Conservation (phyloP, 2,888 invertebrate species). For the Nymphalis urticae region DNA sequence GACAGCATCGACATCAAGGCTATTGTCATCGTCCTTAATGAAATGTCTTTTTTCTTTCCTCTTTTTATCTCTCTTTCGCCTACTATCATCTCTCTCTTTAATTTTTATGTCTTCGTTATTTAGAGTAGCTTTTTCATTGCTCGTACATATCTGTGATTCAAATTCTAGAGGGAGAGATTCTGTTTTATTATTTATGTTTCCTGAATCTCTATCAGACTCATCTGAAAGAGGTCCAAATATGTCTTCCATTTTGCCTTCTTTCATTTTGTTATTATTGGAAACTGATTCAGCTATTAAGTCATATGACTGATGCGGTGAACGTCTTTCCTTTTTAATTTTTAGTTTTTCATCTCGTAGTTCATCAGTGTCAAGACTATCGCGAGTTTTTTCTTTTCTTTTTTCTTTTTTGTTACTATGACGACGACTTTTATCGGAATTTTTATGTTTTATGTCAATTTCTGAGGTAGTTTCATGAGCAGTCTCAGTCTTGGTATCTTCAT, state of each 20-base stretch:
- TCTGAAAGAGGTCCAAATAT: slow-evolving; percentile 94
- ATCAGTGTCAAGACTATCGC: slow-evolving; percentile 75
- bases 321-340: slow-evolving; percentile 83
- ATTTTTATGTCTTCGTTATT: slow-evolving; percentile 56
- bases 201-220: slow-evolving; percentile 78
- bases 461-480: slow-evolving; percentile 51
- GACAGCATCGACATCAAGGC: slow-evolving; percentile 90
- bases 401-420: slow-evolving; percentile 82
- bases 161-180: slow-evolving; percentile 55
- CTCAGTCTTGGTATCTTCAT: slow-evolving; percentile 77
- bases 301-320: slow-evolving; percentile 52
- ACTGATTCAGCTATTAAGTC: slow-evolving; percentile 56
- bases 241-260: slow-evolving; percentile 92
- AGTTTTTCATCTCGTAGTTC: slow-evolving; percentile 77
- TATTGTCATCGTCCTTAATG: slow-evolving; percentile 86
- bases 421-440: slow-evolving; percentile 77
- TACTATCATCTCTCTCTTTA: slow-evolving; percentile 78
- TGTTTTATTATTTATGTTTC: slow-evolving; percentile 38
- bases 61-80: slow-evolving; percentile 83
- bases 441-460: slow-evolving; percentile 62
- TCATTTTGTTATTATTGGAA: slow-evolving; percentile 72
- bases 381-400: slow-evolving; percentile 81
- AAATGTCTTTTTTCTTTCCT: slow-evolving; percentile 83
- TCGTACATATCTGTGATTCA: slow-evolving; percentile 43
- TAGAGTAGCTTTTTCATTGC: slow-evolving; percentile 43